A percentile compares a stretch with the other conserved stretches of the same genome.
phyloP scores from a whole-genome alignment of 2,888 invertebrate genomes.

The Cyaniris semiargus region DNA sequence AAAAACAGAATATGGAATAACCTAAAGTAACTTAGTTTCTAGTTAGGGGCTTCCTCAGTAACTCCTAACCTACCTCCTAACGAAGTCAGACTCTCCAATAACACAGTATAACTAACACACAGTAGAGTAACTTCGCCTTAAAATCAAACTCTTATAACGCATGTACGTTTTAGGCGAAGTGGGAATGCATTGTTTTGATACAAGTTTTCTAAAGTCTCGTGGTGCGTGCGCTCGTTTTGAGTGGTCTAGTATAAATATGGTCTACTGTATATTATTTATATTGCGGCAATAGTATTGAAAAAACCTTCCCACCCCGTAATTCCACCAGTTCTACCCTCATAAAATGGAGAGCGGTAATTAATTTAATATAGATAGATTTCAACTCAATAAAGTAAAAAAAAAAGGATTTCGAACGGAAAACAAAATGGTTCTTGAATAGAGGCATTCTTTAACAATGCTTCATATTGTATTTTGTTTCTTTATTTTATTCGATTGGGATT shows the following conservation, averaged over 20 bases:
- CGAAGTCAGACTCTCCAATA: not conserved
- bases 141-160: too few species aligned
- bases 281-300: not conserved
- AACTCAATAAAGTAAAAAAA: not conserved
- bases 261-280: not conserved
- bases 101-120: not conserved
- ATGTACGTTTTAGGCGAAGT: too few species aligned
- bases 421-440: not conserved
- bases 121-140: not conserved
- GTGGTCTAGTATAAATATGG: not conserved
- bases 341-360: not conserved
- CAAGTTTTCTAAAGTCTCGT: too few species aligned
- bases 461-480: not conserved
- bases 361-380: conserved; percentile 2
- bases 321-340: not conserved
- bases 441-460: not conserved
- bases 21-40: not conserved
- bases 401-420: not conserved
- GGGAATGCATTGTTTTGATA: too few species aligned
- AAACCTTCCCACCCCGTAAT: not conserved
- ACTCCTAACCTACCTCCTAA: conserved; percentile 8
- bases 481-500: not conserved
- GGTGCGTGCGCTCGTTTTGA: too few species aligned
- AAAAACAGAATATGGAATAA: conserved; percentile 15
- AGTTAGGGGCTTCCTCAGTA: not conserved